Evolutionary conservation across 1,140 invertebrate species (phyloP).

Genomic region (Plutomurus gul): DNA sequence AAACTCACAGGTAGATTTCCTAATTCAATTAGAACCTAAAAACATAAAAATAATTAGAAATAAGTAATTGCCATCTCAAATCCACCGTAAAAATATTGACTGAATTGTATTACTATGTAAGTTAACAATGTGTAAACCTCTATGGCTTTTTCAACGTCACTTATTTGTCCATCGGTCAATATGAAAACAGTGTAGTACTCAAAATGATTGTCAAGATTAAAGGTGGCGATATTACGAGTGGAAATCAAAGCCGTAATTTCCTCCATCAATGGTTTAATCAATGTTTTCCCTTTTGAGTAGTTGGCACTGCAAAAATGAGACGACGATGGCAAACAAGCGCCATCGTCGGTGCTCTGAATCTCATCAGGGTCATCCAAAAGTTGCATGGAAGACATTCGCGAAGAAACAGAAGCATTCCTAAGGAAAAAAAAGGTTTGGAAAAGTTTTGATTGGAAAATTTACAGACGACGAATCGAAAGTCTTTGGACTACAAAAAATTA

Average conservation of each 20-base stretch:
- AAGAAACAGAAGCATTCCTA: neutral
- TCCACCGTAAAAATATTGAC: neutral
- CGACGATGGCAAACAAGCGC: neutral
- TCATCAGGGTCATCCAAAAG: neutral
- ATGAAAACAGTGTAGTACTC: slow-evolving; percentile 50
- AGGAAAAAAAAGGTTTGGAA: neutral
- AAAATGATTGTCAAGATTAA: neutral
- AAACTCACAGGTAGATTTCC: slow-evolving; percentile 43
- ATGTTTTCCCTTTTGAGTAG: neutral
- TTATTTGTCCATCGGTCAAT: slow-evolving; percentile 46
- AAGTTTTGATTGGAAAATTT: too few relatives aligned
- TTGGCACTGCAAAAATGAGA: neutral
- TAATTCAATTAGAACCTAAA: slow-evolving; percentile 30
- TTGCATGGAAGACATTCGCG: neutral
- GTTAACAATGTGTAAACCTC: slow-evolving; percentile 5
- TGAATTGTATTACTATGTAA: neutral
- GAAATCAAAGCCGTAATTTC: slow-evolving; percentile 37
- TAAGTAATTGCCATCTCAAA: neutral
- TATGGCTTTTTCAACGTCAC: slow-evolving; percentile 36
- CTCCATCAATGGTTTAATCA: slow-evolving; percentile 37
- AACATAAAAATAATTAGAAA: neutral
- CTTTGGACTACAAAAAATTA: neutral
- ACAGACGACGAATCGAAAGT: neutral
- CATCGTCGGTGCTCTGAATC: neutral
- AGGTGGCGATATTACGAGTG: slow-evolving; percentile 1